These are phyloP conservation scores for Philaethria dido DNA, from an alignment of 2,888 invertebrate genomes.

Conservation along the genomic window DNA sequence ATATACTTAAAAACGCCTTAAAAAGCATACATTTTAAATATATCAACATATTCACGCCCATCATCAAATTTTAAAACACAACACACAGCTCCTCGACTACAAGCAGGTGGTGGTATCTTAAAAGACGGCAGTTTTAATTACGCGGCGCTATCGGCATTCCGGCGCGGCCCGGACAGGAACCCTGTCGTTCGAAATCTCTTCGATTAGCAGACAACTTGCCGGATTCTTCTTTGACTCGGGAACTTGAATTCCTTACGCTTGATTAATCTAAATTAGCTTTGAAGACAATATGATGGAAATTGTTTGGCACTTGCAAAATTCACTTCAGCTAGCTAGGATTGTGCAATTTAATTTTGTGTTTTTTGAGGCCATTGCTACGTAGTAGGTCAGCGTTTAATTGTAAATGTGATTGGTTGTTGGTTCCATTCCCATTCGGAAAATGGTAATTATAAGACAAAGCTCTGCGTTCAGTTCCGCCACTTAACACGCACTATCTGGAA, in stretches of 20 bases:
- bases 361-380: too few species aligned
- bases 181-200: conserved; percentile 67
- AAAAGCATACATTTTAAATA: too few species aligned
- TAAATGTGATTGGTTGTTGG: too few species aligned
- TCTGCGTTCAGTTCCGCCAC: too few species aligned
- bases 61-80: too few species aligned
- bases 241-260: conserved; percentile 38
- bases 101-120: conserved; percentile 63
- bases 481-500: too few species aligned
- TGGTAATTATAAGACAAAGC: too few species aligned
- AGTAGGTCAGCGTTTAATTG: too few species aligned
- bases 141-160: conserved; percentile 70
- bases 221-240: conserved; percentile 56
- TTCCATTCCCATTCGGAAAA: too few species aligned
- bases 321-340: background rate
- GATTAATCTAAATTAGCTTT: conserved; percentile 41
- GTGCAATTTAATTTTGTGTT: conserved; percentile 1
- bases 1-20: too few species aligned
- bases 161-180: conserved; percentile 51
- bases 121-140: conserved; percentile 76
- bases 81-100: conserved; percentile 53
- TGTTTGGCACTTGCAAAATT: conserved; percentile 21
- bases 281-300: conserved; percentile 29
- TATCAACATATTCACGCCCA: too few species aligned
- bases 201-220: conserved; percentile 67